phyloP scores from a whole-genome alignment of 2,888 invertebrate species.

The Odontothrips loti region DNA sequence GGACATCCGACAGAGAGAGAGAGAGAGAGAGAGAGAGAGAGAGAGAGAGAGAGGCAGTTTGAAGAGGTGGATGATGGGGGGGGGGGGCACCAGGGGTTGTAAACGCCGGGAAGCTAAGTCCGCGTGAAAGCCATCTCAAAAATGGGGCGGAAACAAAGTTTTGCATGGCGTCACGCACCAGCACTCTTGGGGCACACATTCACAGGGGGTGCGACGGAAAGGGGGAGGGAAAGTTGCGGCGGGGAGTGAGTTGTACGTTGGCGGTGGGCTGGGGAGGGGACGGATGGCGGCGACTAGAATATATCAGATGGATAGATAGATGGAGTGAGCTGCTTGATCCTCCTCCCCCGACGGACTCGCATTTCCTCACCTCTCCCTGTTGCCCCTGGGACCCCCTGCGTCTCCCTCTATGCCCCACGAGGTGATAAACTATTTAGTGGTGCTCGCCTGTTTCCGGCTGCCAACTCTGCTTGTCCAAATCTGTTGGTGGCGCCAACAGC shows the following conservation, averaged over 20 bases:
- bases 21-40: conserved; percentile 1
- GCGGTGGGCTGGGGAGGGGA: not conserved
- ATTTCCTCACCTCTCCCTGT: no score
- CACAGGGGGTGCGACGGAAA: not conserved
- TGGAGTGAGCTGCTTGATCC: no score
- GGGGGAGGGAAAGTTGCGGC: not conserved
- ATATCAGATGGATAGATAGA: no score
- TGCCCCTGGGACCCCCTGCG: no score
- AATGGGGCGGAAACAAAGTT: no score
- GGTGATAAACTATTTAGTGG: not conserved
- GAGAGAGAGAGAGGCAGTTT: not conserved
- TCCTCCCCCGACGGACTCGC: no score
- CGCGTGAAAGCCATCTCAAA: no score
- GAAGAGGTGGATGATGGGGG: not conserved
- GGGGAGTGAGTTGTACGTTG: no score
- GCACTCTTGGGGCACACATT: not conserved
- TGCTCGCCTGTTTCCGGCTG: not conserved
- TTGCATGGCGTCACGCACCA: no score
- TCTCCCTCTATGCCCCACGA: not conserved
- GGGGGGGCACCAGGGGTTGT: not conserved
- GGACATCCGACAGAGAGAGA: not conserved
- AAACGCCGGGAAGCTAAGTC: not conserved
- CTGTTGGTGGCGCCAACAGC: not conserved
- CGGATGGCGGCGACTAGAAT: no score
- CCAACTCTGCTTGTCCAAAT: not conserved